phyloP scores from a whole-genome alignment of 1,140 invertebrate species.

The Pissodes strobi region DNA sequence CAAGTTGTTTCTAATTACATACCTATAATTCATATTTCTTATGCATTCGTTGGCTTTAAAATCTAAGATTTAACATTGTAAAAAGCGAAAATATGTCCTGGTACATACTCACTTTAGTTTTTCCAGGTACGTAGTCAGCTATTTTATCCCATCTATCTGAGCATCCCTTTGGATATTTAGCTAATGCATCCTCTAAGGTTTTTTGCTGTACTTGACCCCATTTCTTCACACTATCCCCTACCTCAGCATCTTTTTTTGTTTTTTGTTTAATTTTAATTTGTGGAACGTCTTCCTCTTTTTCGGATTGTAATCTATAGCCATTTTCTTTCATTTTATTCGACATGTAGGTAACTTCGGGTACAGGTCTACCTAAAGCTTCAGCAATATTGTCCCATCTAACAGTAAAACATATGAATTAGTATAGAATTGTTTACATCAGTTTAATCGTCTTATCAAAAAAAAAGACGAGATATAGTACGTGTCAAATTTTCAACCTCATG shows the following conservation, averaged over 20 bases:
- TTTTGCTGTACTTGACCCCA: constrained; percentile 92
- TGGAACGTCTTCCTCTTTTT: constrained; percentile 59
- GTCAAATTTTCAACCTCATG: too few relatives aligned
- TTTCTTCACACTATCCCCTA: constrained; percentile 65
- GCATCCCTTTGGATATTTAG: constrained; percentile 84
- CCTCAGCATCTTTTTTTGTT: constrained; percentile 64
- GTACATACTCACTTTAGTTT: constrained; percentile 71
- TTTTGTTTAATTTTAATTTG: constrained; percentile 59
- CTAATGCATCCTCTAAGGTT: constrained; percentile 83
- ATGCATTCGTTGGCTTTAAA: neutral
- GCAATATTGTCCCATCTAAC: constrained; percentile 88
- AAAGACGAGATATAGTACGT: neutral
- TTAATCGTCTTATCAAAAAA: neutral
- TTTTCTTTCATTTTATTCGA: constrained; percentile 80
- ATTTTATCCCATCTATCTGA: constrained; percentile 93
- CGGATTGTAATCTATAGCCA: constrained; percentile 63
- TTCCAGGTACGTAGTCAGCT: constrained; percentile 81
- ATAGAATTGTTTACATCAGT: neutral
- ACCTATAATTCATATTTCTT: constrained; percentile 18
- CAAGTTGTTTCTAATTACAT: too few relatives aligned
- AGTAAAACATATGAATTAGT: neutral
- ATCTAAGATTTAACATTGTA: constrained; percentile 2
- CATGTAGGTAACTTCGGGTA: constrained; percentile 77
- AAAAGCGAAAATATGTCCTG: neutral
- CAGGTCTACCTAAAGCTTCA: constrained; percentile 70